These are phyloP conservation scores for Cataglyphis hispanica DNA, from an alignment of 1,140 invertebrate species.

Conservation along the genomic window DNA sequence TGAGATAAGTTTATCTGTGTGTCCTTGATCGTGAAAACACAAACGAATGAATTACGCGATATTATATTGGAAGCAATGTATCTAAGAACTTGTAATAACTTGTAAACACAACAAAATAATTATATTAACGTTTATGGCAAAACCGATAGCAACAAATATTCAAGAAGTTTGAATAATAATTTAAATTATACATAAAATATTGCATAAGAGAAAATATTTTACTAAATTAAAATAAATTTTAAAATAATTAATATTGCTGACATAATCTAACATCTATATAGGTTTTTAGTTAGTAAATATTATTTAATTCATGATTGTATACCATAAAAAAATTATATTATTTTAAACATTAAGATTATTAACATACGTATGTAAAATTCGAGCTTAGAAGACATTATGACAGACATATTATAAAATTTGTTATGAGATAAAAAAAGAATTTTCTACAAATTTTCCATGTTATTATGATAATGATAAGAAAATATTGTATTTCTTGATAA, in stretches of 20 bases:
- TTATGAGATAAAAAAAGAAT: neutral
- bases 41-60: neutral
- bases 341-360: neutral
- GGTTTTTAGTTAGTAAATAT: neutral
- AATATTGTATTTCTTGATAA: neutral
- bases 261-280: neutral
- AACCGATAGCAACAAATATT: neutral
- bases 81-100: constrained; percentile 14
- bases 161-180: neutral
- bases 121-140: constrained; percentile 12
- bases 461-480: neutral
- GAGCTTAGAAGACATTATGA: neutral
- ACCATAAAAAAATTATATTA: neutral
- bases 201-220: neutral
- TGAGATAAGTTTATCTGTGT: constrained; percentile 14
- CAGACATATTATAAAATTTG: neutral
- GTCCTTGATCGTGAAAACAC: neutral
- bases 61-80: neutral
- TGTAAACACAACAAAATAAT: neutral
- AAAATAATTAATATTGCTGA: neutral
- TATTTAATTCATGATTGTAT: neutral
- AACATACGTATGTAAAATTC: neutral
- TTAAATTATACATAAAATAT: neutral
- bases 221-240: neutral
- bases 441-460: neutral